Evolutionary conservation across 2,888 invertebrate species (phyloP).

Genomic region (Pristionchus entomophagus): DNA sequence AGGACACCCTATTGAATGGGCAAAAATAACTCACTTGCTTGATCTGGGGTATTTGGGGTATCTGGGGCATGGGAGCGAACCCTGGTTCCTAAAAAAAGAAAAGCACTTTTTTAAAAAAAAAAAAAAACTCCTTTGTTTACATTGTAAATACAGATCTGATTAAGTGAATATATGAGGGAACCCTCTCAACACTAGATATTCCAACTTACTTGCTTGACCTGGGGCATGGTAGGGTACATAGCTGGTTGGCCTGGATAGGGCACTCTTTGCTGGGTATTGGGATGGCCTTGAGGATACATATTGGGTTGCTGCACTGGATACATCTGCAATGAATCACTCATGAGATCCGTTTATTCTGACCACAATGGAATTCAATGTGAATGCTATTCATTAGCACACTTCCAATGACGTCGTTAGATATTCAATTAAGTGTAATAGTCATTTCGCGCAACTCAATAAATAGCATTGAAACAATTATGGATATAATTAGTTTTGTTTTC

Average conservation of each 20-base stretch:
- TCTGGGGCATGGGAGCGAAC: too few relatives aligned
- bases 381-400: too few relatives aligned
- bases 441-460: background rate
- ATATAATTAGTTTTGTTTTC: too few relatives aligned
- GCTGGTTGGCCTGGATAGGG: background rate
- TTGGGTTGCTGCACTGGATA: background rate
- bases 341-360: background rate
- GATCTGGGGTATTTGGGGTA: too few relatives aligned
- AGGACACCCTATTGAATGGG: background rate
- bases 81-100: background rate
- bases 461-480: too few relatives aligned
- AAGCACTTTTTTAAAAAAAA: background rate
- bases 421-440: background rate
- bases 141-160: too few relatives aligned
- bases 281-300: background rate
- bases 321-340: background rate
- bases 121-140: background rate
- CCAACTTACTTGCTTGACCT: slow-evolving; percentile 1
- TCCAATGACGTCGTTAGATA: too few relatives aligned
- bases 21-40: background rate
- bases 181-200: too few relatives aligned
- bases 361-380: too few relatives aligned
- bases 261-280: slow-evolving; percentile 26
- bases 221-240: background rate
- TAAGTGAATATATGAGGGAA: too few relatives aligned